Percentiles rank a stretch among this genome's conserved stretches.
Evolutionary conservation across 2,797 vertebrate species (phyloP).

Genomic region (Scomberomorus guttatus): DNA sequence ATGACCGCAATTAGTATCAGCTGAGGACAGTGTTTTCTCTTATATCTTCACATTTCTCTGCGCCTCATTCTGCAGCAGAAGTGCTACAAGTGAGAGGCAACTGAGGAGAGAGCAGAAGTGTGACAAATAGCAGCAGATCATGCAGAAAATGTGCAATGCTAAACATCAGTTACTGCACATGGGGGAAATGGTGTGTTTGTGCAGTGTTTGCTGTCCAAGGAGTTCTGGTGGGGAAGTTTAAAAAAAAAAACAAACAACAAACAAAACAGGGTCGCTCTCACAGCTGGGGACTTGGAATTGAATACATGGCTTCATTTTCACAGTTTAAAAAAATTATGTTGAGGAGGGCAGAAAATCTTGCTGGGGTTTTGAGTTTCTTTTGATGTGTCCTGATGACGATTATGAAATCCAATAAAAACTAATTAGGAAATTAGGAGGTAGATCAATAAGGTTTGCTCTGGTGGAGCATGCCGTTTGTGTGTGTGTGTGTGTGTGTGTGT

Average conservation of each 20-base stretch:
- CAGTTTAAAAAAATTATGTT: slow-evolving; percentile 84
- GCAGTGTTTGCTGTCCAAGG: slow-evolving; percentile 86
- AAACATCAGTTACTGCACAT: slow-evolving; percentile 87
- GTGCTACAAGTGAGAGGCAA: slow-evolving; percentile 74
- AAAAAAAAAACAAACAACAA: slow-evolving; percentile 53
- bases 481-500: slow-evolving; percentile 39
- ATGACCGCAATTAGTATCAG: slow-evolving; percentile 38
- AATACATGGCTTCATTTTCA: slow-evolving; percentile 86
- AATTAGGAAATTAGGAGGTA: slow-evolving; percentile 88
- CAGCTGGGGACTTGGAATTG: slow-evolving; percentile 85
- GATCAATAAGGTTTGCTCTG: slow-evolving; percentile 87
- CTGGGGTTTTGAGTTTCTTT: slow-evolving; percentile 87
- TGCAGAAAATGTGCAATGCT: slow-evolving; percentile 89
- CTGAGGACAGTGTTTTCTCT: slow-evolving; percentile 38
- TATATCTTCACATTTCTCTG: slow-evolving; percentile 51
- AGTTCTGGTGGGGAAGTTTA: slow-evolving; percentile 73
- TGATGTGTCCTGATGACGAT: slow-evolving; percentile 88
- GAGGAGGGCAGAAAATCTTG: slow-evolving; percentile 88
- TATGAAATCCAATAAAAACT: slow-evolving; percentile 91
- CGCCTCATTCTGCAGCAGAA: slow-evolving; percentile 57
- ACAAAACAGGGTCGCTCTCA: slow-evolving; percentile 73
- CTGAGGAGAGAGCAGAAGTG: slow-evolving; percentile 74
- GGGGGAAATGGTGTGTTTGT: slow-evolving; percentile 83
- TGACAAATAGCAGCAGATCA: slow-evolving; percentile 87
- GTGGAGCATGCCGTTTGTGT: slow-evolving; percentile 71